Percentiles rank a stretch among this genome's conserved stretches.
Conservation (phyloP, 2,113 vertebrate genomes). For the Nycticryphes semicollaris region DNA sequence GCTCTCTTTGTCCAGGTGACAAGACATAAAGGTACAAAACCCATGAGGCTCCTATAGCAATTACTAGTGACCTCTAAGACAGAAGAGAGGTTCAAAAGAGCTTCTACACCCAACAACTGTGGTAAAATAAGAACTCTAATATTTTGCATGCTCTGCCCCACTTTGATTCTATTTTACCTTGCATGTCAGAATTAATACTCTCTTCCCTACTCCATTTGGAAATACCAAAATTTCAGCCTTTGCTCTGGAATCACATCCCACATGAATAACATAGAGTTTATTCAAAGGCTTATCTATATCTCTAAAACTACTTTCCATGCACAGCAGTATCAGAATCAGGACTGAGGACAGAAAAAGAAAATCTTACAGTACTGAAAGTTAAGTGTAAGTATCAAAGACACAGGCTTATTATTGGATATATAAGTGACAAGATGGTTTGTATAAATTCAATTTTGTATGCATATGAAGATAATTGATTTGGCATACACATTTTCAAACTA, state of each 20-base stretch:
- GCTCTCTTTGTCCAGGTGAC: neutral
- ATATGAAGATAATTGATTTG: neutral
- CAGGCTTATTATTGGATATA: neutral
- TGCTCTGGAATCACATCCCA: neutral
- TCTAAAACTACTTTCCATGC: neutral
- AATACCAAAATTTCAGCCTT: neutral
- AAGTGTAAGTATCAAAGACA: neutral
- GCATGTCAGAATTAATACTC: neutral
- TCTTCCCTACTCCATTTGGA: neutral
- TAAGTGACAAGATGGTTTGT: neutral
- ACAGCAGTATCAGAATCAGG: neutral
- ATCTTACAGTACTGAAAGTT: neutral
- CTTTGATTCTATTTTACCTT: neutral
- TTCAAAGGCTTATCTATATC: neutral
- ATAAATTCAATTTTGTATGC: neutral
- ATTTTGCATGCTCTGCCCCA: neutral
- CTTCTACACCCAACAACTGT: neutral
- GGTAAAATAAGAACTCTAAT: neutral
- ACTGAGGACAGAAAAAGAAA: neutral
- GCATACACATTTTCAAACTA: neutral
- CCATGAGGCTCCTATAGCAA: neutral
- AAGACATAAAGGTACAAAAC: neutral
- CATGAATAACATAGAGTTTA: neutral
- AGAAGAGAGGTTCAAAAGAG: neutral
- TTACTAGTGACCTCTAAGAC: neutral